A percentile compares a stretch with the other conserved stretches of the same genome.
phyloP scores from a whole-genome alignment of 2,888 invertebrate species.

The Lacanobia wlatinum region DNA sequence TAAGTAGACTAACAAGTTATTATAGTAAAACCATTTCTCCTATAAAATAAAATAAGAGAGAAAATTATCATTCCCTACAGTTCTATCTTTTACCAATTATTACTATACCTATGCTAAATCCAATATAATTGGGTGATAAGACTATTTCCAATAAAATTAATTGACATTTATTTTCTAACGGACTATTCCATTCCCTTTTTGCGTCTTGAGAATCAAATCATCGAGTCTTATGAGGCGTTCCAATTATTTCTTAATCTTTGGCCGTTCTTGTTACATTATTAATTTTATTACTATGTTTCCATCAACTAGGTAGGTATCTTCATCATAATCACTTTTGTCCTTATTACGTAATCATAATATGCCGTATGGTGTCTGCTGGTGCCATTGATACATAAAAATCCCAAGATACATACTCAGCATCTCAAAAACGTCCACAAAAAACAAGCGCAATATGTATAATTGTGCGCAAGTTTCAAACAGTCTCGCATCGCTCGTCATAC shows the following conservation, averaged over 20 bases:
- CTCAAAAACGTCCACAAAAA: too few species aligned
- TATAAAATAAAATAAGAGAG: not conserved
- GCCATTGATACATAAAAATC: too few species aligned
- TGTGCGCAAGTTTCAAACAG: too few species aligned
- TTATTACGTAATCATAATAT: too few species aligned
- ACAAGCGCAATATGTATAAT: too few species aligned
- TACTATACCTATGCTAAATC: not conserved
- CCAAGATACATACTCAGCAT: too few species aligned
- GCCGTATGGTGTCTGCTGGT: too few species aligned
- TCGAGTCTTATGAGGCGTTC: not conserved
- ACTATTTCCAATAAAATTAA: slow-evolving; percentile 22
- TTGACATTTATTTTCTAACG: slow-evolving; percentile 30
- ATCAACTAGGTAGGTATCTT: too few species aligned
- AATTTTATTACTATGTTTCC: too few species aligned
- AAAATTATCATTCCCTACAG: not conserved
- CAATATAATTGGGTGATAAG: slow-evolving; percentile 22
- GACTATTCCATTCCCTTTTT: slow-evolving; percentile 37
- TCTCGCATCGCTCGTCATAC: too few species aligned
- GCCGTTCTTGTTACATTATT: not conserved
- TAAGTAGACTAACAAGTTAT: not conserved
- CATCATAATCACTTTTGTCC: too few species aligned
- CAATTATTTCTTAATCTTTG: slow-evolving; percentile 33
- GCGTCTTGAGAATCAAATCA: slow-evolving; percentile 29
- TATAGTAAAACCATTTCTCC: not conserved
- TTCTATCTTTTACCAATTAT: slow-evolving; percentile 17